Evolutionary conservation across 2,888 invertebrate species (phyloP), one percentile per base, ranked within the genome.

Genomic region (Cephus rjabovi): DNA sequence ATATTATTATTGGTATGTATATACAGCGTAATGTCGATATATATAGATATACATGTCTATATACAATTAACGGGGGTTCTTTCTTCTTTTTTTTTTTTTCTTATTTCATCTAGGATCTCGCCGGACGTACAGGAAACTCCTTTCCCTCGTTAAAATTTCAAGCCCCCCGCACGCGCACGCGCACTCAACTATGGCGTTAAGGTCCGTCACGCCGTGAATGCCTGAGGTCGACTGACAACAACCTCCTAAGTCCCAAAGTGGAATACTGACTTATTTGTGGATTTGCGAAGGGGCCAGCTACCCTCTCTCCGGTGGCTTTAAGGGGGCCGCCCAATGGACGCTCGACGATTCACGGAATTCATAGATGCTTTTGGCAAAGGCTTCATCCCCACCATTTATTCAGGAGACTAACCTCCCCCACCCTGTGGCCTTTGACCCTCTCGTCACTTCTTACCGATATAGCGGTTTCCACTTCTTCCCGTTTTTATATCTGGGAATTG

Each of bases 231-330:
- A 86, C 87, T 86, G 86, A 81, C 83, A 79, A 81, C 68, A 31
- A 77, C 71, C 74, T 77, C 76, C 81, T 77, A 79, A 83, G 79
- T 84, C 83, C 80, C 81, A 78, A 82, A 83, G 79, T 79, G 76
- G 81, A 78, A 82, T 83, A 81, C 81, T 79, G 82, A 80, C 82
- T 83, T 84, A 83, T 86, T 87, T 84, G 83, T 81, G 82, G 78
- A 80, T 75, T 79, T 79, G 73, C 80, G 78, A 81, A 83, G 79
- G 83, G 87, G 86, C 85, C 83, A 85, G 80, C 83, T 84, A 86
- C 85, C 87, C 88, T 83, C 84, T 83, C 84, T 69, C 33, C 33
- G 2, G 12, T 71, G 11, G 82, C 84, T 76, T 73, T 76, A 71
- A 75, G 35, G 3, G 15, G 2, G 73, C 77, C 77, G 80, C 15